Evolutionary conservation across 2,888 invertebrate genomes (phyloP).

Genomic region (Cacoxenus indagator): DNA sequence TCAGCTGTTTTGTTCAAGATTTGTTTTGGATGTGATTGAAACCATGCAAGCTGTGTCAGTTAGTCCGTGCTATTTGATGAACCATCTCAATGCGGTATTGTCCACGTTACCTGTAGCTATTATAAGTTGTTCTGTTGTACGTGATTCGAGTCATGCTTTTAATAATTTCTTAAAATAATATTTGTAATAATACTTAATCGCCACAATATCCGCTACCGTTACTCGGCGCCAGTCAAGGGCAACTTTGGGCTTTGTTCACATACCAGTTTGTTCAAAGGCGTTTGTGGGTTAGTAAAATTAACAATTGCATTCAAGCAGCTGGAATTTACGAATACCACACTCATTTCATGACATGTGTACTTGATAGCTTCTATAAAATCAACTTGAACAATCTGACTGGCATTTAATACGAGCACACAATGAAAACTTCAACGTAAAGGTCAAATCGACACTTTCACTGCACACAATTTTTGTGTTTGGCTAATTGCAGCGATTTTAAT

Average conservation of each 20-base stretch:
- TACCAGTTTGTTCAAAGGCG: background rate
- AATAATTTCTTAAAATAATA: background rate
- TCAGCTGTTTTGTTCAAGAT: no score
- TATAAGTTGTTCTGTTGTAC: background rate
- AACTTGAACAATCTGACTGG: background rate
- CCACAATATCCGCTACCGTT: slow-evolving; percentile 6
- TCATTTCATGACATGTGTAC: background rate
- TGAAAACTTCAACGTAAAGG: background rate
- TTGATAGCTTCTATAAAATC: background rate
- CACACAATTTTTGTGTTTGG: background rate
- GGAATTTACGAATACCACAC: slow-evolving; percentile 7
- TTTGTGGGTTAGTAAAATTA: background rate
- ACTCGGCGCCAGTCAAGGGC: background rate
- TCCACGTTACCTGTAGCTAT: no score
- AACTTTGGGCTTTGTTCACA: background rate
- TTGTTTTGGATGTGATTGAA: no score
- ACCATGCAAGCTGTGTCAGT: no score
- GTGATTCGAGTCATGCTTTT: background rate
- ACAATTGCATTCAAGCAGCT: slow-evolving; percentile 4
- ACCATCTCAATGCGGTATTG: no score
- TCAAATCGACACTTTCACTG: background rate
- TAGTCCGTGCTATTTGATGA: no score
- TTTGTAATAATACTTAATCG: background rate
- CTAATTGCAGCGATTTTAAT: background rate
- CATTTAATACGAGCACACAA: no score